Evolutionary conservation across 2,797 vertebrate species (phyloP), one percentile per base, ranked within the genome.

Genomic region (Hydrolagus colliei): DNA sequence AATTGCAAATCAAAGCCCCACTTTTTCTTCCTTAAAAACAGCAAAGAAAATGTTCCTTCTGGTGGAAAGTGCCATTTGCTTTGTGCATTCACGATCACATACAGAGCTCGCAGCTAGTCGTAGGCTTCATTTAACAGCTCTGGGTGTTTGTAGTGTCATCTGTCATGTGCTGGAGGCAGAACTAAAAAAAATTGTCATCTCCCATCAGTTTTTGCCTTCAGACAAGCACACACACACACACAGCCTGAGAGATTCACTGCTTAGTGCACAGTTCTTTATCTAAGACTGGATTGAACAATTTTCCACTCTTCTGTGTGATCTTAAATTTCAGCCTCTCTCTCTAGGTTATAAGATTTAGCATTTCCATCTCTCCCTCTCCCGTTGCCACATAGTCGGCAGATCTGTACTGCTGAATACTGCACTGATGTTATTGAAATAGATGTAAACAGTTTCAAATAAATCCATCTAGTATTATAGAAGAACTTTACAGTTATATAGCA

Each of bases 151-250:
- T 22, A 68, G 13, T 27, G 10, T 86, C 86, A 78, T 87, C 86
- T 87, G 79, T 27, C 52, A 87, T 41, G 72, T 14, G 18, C 78
- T 72, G 85, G 86, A 85, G 74, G n/a, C 59, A 32, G 35, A 73
- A 86, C n/a, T 16, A 32, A 73, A 85, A 86, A 63, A 9, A 14
- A 71, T 71, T 71, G 87, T 86, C 65, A 84, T 86, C 87, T 41
- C 0, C 68, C 78, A 32, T 5, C 59, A 2, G 12, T 35, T 20
- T 77, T 20, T 77, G 5, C 52, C 18, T 20, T 77, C 9, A 77
- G 79, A 71, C 32, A 6, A 0, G 3, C 9, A 20, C 27, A 13
- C 73, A 73, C 32, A 6, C 1, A 9, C 9, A 20, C 27, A 13
- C 73, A 73, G 16, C 2, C 65, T 1, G 41, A 35, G 79, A 84